These are phyloP conservation scores for Tenthredo notha DNA, from an alignment of 2,888 invertebrate genomes.

Conservation along the genomic window DNA sequence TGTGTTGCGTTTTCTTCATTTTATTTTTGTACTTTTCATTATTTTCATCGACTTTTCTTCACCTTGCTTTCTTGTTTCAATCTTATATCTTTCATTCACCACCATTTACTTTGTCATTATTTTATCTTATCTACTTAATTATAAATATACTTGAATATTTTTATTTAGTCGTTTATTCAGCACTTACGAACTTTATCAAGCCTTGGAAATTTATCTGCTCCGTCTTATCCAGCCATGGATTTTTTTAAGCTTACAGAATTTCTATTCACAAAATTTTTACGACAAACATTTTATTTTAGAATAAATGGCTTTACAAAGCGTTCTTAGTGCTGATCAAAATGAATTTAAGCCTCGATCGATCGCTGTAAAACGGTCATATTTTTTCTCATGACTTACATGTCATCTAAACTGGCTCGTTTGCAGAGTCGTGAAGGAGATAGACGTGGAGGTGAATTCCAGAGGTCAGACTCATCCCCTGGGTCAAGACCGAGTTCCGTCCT, in stretches of 20 bases:
- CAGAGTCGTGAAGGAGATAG: constrained; percentile 75
- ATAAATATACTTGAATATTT: constrained; percentile 20
- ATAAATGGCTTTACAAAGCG: not conserved
- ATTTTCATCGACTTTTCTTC: constrained; percentile 57
- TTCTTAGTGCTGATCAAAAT: not conserved
- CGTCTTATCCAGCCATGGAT: not conserved
- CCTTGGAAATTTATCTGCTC: constrained; percentile 44
- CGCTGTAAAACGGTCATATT: constrained; percentile 31
- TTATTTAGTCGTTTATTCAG: constrained; percentile 23
- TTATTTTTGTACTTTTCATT: constrained; percentile 65
- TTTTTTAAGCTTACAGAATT: not conserved
- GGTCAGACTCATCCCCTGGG: constrained; percentile 80
- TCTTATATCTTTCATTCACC: constrained; percentile 55
- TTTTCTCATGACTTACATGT: constrained; percentile 43
- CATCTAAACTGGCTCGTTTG: constrained; percentile 62
- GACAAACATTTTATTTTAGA: no score
- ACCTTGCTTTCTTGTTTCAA: constrained; percentile 57
- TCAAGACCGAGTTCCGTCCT: constrained; percentile 94
- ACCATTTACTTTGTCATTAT: constrained; percentile 55
- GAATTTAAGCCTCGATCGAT: constrained; percentile 43
- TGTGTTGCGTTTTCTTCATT: constrained; percentile 59
- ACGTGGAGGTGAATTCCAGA: constrained; percentile 80
- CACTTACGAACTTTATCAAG: not conserved
- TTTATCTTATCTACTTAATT: constrained; percentile 57
- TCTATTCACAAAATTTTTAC: not conserved